A percentile compares a stretch with the other conserved stretches of the same genome.
Conservation (phyloP, 2,888 invertebrate genomes). For the Xanthorhoe designata region DNA sequence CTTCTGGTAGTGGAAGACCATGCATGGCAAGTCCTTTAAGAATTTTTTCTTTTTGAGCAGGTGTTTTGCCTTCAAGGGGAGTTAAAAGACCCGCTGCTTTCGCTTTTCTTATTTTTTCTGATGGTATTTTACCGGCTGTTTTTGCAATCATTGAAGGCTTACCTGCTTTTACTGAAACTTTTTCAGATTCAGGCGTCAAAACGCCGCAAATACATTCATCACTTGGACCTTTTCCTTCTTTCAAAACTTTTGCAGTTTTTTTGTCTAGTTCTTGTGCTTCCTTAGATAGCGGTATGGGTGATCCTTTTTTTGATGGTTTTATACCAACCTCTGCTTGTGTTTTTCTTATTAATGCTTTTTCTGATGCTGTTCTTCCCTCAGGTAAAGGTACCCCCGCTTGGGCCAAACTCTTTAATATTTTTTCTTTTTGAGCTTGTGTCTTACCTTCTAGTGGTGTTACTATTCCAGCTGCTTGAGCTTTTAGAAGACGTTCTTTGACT, state of each 20-base stretch:
- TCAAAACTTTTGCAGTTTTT: conserved; percentile 49
- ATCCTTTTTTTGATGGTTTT: conserved; percentile 38
- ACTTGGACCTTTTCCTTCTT: conserved; percentile 54
- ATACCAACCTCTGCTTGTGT: conserved; percentile 8
- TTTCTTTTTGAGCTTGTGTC: conserved; percentile 45
- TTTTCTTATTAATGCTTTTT: conserved; percentile 36
- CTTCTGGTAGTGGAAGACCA: conserved; percentile 44
- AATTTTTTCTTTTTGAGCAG: conserved; percentile 48
- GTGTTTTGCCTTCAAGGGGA: conserved; percentile 45
- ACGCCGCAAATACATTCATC: conserved; percentile 56
- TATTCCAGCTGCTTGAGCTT: conserved; percentile 46
- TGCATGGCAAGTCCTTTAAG: conserved; percentile 37
- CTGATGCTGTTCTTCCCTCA: conserved; percentile 47
- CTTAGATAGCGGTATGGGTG: conserved; percentile 46
- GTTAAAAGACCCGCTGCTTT: conserved; percentile 48
- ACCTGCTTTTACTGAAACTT: conserved; percentile 41
- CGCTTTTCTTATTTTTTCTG: conserved; percentile 43
- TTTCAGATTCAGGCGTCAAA: conserved; percentile 49
- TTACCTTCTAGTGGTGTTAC: conserved; percentile 44
- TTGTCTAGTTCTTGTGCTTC: conserved; percentile 32
- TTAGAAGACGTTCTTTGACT: conserved; percentile 40
- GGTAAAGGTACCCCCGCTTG: conserved; percentile 47
- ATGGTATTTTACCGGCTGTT: conserved; percentile 44
- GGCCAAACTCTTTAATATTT: conserved; percentile 42
- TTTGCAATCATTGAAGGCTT: conserved; percentile 33